These are phyloP conservation scores for Aurelia aurita complex sp. Pacific DNA, from an alignment of 30 jellyfish, hydroid and myxozoan genomes.

Conservation along the genomic window DNA sequence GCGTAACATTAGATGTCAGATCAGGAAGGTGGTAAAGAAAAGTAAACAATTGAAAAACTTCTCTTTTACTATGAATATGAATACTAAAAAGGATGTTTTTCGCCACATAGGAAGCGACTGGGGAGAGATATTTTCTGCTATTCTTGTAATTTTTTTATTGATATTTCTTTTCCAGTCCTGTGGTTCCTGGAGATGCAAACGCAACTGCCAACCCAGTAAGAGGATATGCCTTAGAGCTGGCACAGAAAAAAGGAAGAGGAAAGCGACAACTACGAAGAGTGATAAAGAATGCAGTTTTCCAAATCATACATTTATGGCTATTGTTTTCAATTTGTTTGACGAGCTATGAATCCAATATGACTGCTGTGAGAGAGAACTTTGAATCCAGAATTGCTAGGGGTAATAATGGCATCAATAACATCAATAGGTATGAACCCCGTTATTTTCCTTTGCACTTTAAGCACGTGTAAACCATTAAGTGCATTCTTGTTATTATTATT, in stretches of 20 bases:
- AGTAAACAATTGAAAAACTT: no score
- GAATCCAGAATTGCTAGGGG: constrained; percentile 37
- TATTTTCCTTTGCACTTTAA: no score
- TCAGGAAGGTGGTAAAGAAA: no score
- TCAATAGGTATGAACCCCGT: constrained; percentile 34
- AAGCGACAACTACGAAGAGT: constrained; percentile 58
- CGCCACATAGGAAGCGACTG: no score
- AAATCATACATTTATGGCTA: constrained; percentile 73
- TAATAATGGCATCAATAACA: neutral
- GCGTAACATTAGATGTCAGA: no score
- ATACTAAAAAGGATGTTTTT: no score
- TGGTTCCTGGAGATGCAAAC: constrained; percentile 53
- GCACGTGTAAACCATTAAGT: no score
- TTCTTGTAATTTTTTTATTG: neutral
- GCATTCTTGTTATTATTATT: no score
- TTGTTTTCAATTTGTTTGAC: constrained; percentile 61
- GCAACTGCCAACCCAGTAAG: constrained; percentile 68
- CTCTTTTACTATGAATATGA: no score
- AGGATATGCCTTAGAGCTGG: constrained; percentile 79
- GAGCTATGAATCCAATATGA: constrained; percentile 33
- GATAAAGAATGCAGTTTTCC: constrained; percentile 37
- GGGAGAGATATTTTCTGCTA: neutral
- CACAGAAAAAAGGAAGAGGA: constrained; percentile 76
- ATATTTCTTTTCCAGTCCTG: constrained; percentile 44
- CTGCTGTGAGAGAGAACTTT: neutral